Base-by-base conservation (phyloP, 2,113 vertebrate genomes). In the Periophthalmus modestus region DNA sequence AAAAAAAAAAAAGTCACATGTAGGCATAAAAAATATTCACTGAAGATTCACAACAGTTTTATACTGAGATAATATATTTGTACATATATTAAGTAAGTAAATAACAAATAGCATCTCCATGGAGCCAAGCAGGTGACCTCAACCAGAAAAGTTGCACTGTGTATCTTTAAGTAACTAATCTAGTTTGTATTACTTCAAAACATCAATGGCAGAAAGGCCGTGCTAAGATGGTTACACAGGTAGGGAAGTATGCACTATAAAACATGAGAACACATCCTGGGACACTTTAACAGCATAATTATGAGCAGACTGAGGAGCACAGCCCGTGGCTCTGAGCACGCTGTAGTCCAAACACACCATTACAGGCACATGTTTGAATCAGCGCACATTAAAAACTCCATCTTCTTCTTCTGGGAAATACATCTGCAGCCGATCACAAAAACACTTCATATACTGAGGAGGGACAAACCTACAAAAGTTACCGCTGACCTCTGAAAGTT, bases 231-330 rank as follows among this genome's bases (percentile, higher is more conserved):
- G 84, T 89, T 91, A 92, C 89, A 92, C 83, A 89, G 81, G 85
- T 79, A 83, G 78, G 87, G 78, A 92, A 90, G 73, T 87, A 92
- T 92, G 88, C 71, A 33, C 80, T 71, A 75, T 83, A 85, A 87
- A 92, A 89, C 81, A 83, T 74, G 80, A 93, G 81, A 86, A 83
- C 85, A 89, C 84, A 85, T 92, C 88, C 88, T 83, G 83, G 80
- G 77, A 83, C 81, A 54, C 79, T 88, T 88, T 88, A 92, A 84
- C 63, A 73, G 72, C 74, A 80, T 89, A 88, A 92, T 92, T 87
- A 90, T 76, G 75, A 92, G 80, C 92, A 92, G 90, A 90, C 84
- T 75, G 50, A 68, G 66, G 71, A 85, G 72, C 65, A 28, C 46
- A 57, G 89, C 69, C 82, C 67, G 78, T 67, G 83, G 81, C 78